Base-by-base conservation (phyloP, 2,888 invertebrate species). In the Cosmia pyralina region DNA sequence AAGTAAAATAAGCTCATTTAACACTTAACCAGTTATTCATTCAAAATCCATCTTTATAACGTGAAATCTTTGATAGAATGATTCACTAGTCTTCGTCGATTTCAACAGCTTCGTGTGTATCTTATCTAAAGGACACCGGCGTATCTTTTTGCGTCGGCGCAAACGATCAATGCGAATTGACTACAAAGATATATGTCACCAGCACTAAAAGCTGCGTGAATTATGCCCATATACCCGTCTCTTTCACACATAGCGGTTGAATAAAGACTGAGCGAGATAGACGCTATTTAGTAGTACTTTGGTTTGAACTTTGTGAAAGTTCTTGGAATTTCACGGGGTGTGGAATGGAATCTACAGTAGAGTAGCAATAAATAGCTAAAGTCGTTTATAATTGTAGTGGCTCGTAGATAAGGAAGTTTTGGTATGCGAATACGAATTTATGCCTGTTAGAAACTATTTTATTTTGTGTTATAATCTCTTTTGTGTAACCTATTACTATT, bases 141-240 rank as follows among this genome's bases (percentile, higher is more conserved):
- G 83, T 90, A 93, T 92, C 92, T 90, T 90, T 91, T 88, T 90
- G 92, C 92, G 90, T 90, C 69, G 75, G 89, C 93, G 92, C 93
- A 92, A 85, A 82, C 82, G 82, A 90, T 90, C 90, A 88, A 89
- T 90, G 89, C 92, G 89, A 90, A 92, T 90, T 88, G 90, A 90
- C 91, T 89, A 90, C 90, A 89, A 91, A 93, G 94, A 93, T 94
- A 94, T 93, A 94, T 90, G 90, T 88, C 88, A 87, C 75, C 70
- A 78, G 87, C 85, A 88, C 90, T 93, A 92, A 94, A 92, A 92
- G 92, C 90, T 89, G 90, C 80, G 92, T 93, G 93, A 93, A 91
- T 93, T 91, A 91, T 90, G 84, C 84, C 79, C 78, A 77, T 82
- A 77, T 60, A 70, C 72, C 87, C 81, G 77, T 92, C 93, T 87